Conservation (phyloP, 2,797 vertebrate genomes). For the Leuciscus waleckii region DNA sequence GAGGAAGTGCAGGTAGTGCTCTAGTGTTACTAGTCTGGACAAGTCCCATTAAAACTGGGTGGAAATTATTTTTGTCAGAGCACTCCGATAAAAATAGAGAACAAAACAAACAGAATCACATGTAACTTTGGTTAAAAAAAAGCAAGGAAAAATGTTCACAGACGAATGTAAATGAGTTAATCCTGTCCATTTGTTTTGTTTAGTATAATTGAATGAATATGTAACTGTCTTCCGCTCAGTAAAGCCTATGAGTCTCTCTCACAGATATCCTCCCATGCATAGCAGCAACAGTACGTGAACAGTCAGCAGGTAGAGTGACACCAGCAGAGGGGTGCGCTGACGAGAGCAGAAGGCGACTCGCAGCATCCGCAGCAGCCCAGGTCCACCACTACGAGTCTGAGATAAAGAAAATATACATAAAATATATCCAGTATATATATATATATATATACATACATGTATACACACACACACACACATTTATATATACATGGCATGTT, state of each 20-base stretch:
- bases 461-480: too few relatives aligned
- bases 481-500: background rate
- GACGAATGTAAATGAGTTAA: constrained; percentile 1
- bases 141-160: constrained; percentile 27
- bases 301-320: constrained; percentile 84
- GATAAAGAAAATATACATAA: constrained; percentile 25
- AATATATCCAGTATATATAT: background rate
- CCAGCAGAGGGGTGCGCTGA: constrained; percentile 85
- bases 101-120: constrained; percentile 25
- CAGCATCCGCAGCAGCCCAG: constrained; percentile 81
- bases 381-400: constrained; percentile 79
- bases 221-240: background rate
- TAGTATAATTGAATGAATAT: constrained; percentile 4
- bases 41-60: constrained; percentile 26
- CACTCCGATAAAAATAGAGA: constrained; percentile 10
- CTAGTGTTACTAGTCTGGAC: constrained; percentile 9
- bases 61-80: constrained; percentile 26
- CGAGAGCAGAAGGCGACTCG: constrained; percentile 83
- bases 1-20: constrained; percentile 13
- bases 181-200: constrained; percentile 1
- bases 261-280: constrained; percentile 90
- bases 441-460: too few relatives aligned
- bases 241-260: constrained; percentile 58
- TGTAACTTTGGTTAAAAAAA: constrained; percentile 55
- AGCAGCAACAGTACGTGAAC: constrained; percentile 89